Base-by-base conservation (phyloP, 2,888 invertebrate genomes). In the Eupithecia insigniata region DNA sequence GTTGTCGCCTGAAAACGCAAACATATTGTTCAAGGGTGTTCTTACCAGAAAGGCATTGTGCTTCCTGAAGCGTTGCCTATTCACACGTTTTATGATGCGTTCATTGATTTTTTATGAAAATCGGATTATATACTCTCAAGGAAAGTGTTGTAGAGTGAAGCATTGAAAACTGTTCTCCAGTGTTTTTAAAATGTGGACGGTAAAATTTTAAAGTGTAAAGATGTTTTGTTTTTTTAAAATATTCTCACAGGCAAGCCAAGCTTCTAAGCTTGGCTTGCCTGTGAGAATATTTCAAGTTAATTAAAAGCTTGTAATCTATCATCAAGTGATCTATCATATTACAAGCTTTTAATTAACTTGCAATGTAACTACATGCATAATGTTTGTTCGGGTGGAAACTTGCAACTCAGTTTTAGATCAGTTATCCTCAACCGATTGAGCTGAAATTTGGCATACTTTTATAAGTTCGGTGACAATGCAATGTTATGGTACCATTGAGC, bases 41-140 rank as follows among this genome's bases (percentile, higher is more conserved):
- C 58, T 58, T 58, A 18, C 60, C 18, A 10, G 30, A 70, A 39
- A 36, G 26, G 22, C 30, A n/a, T 32, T 58, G 22, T 58, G 58
- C 46, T 39, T 26, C 26, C 65, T 39, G 39, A 66, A 66, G 58
- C 66, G 43, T 32, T 18, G n/a, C 34, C 39, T 66, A 58, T 66
- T 70, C 43, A 46, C n/a, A 39, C 58, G 30, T 22, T 60, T 70
- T 66, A 66, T 66, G 70, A 66, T 43, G 46, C 26, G 43, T n/a
- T 16, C 32, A 60, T 70, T 70, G 70, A 60, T 70, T 66, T 58
- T 70, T 58, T 66, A 70, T 66, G 70, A 66, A 66, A 70, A 70
- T 70, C 58, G 70, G 66, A 70, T 66, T 66, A 70, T 60, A 66
- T 32, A 22, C 18, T 14, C 55, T 55, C 18, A 46, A 30, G 70